Evolutionary conservation across 1,140 invertebrate species (phyloP), one percentile per base, ranked within the genome.

Genomic region (Drosophila pachea): DNA sequence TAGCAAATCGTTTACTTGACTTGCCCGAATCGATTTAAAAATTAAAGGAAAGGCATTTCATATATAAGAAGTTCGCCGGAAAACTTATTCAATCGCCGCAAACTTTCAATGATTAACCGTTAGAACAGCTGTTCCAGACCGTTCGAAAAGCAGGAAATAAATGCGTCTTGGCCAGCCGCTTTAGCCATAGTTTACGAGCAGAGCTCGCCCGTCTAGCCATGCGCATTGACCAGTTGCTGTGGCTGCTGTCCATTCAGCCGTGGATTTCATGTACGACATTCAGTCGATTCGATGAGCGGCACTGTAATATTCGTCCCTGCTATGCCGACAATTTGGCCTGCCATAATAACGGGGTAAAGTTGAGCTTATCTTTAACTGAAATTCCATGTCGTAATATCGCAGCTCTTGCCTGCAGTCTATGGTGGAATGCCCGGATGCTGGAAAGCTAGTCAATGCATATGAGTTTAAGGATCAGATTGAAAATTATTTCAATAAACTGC

Each of bases 261-360:
- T 7, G 12, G 8, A 8, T 49, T 11, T 7, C 5, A 8, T 49
- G 11, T 14, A 2, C 11, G 9, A 8, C 0, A 1, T 6, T 32
- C 38, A 35, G 29, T 2, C 16, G 4, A 7, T 0, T 4, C 7
- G 47, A 32, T n/a, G 9, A 16, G 4, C 11, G 4, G 0, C 54
- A 63, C 40, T 78, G 75, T 7, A 4, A 11, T 1, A 14, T 45
- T 16, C 40, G 7, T n/a, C 45, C 43, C 4, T 73, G 53, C 16
- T 40, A 35, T 31, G 2, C 0, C 5, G 2, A 5, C 2, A 78
- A 78, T 33, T 7, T 68, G 7, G 40, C 67, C 7, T 78, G 76
- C 14, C 7, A 47, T 5, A 67, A 68, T 12, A 60, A 47, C 5
- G 67, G 40, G 1, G 76, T 74, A 40, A 50, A 62, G 67, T 48